Evolutionary conservation across 1,140 invertebrate species (phyloP), one percentile per base, ranked within the genome.

Genomic region (Ceratosolen fusciceps): DNA sequence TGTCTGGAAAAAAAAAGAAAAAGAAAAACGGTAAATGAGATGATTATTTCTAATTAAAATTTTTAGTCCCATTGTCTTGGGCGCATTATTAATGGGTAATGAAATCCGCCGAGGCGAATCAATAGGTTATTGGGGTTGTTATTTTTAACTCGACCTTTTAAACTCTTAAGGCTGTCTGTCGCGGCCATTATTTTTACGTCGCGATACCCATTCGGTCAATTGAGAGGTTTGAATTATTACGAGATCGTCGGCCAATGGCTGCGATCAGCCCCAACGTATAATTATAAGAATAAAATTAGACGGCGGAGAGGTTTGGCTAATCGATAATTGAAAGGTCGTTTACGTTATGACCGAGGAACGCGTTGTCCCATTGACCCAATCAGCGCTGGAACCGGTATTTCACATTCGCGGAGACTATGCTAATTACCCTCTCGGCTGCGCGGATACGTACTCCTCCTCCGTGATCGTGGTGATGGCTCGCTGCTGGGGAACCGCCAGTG

Each of bases 351-450:
- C 26, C 58, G 52, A 34, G 86, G 14, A 62, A 60, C 19, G n/a
- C 60, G n/a, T 65, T 65, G 60, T 65, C 60, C 60, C 2, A 65
- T 37, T 65, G 60, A 65, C 31, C 60, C 12, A 65, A 65, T 65
- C 60, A 37, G 19, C 37, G 2, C 16, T n/a, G n/a, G 37, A 65
- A 65, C 31, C 60, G 60, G 60, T 37, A 37, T 65, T 65, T 65
- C 19, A n/a, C 19, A 31, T 65, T 65, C 1, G n/a, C n/a, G 19
- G 2, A 21, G n/a, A 65, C 21, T 65, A 37, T 37, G 60, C 31
- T 65, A 65, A 65, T 65, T 37, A 37, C 37, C 19, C 19, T 65
- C 60, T 65, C 14, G 2, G 87, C 87, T 85, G 85, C 84, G 80
- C 81, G 68, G 81, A n/a, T n/a, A n/a, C n/a, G n/a, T n/a, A n/a